Percentiles rank a stretch among this genome's conserved stretches.
phyloP scores from a whole-genome alignment of 2,797 vertebrate genomes.

The Crenichthys baileyi region DNA sequence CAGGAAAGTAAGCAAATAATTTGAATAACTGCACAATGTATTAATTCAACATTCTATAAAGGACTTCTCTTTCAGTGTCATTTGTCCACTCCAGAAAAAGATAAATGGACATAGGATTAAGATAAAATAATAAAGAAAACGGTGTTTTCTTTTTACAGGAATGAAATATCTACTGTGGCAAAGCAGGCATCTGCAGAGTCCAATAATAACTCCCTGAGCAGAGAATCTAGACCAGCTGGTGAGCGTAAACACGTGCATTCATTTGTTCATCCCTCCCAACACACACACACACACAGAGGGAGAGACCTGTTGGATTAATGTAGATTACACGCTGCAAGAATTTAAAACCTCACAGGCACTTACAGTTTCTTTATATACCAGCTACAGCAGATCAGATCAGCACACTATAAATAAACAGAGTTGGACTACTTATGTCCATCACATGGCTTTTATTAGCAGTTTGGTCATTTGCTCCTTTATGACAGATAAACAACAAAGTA shows the following conservation, averaged over 20 bases:
- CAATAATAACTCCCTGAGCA: conserved; percentile 67
- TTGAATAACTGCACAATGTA: background rate
- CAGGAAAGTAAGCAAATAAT: background rate
- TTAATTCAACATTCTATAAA: background rate
- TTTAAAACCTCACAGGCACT: conserved; percentile 42
- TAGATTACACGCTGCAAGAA: conserved; percentile 40
- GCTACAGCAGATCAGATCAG: conserved; percentile 29
- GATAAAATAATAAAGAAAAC: background rate
- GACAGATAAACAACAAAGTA: background rate
- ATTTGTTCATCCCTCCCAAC: background rate
- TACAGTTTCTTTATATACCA: conserved; percentile 20
- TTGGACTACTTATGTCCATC: background rate
- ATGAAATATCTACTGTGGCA: conserved; percentile 33
- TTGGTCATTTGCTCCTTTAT: background rate
- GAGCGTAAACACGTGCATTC: conserved; percentile 52
- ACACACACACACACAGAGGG: conserved; percentile 3
- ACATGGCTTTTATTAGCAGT: background rate
- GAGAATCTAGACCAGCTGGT: conserved; percentile 52
- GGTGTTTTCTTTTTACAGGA: conserved; percentile 40
- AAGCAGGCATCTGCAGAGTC: conserved; percentile 54
- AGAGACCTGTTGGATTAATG: conserved; percentile 41
- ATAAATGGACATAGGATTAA: background rate
- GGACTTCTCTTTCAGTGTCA: background rate
- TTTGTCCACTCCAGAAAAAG: conserved; percentile 1
- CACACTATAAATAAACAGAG: conserved; percentile 22